Evolutionary conservation across 1,140 invertebrate species (phyloP).

Genomic region (Zaprionus ornatus): DNA sequence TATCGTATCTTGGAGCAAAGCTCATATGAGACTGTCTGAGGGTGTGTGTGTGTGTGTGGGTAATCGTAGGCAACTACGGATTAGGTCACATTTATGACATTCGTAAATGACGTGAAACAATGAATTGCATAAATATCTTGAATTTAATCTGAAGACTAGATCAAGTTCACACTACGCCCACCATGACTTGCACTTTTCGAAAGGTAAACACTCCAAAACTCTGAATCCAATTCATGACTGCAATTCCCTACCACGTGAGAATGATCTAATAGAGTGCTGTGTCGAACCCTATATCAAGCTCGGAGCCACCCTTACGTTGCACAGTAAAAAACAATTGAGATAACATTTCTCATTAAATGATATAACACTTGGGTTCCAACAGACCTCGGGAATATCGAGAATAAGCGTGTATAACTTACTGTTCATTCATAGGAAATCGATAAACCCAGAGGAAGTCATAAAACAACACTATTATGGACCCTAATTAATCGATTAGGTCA

Average conservation of each 20-base stretch:
- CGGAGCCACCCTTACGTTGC: not conserved
- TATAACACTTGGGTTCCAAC: not conserved
- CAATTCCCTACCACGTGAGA: not conserved
- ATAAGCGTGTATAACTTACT: not conserved
- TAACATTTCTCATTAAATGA: not conserved
- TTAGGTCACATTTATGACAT: conserved; percentile 11
- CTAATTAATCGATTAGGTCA: not conserved
- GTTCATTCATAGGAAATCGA: not conserved
- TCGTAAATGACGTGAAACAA: conserved; percentile 16
- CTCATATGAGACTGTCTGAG: not conserved
- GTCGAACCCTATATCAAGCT: not conserved
- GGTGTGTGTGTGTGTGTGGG: not conserved
- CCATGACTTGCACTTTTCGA: conserved; percentile 17
- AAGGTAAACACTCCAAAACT: conserved; percentile 2
- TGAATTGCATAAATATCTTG: conserved; percentile 20
- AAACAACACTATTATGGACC: not conserved
- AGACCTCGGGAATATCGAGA: not conserved
- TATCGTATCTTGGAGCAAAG: not conserved
- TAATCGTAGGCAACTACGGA: not conserved
- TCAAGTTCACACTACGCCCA: conserved; percentile 4
- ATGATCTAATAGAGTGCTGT: not conserved
- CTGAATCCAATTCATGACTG: not conserved
- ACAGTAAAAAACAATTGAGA: not conserved
- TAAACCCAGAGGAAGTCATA: not conserved
- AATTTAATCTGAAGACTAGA: conserved; percentile 32